Evolutionary conservation across 2,888 invertebrate genomes (phyloP).

Genomic region (Antheraea yamamai): DNA sequence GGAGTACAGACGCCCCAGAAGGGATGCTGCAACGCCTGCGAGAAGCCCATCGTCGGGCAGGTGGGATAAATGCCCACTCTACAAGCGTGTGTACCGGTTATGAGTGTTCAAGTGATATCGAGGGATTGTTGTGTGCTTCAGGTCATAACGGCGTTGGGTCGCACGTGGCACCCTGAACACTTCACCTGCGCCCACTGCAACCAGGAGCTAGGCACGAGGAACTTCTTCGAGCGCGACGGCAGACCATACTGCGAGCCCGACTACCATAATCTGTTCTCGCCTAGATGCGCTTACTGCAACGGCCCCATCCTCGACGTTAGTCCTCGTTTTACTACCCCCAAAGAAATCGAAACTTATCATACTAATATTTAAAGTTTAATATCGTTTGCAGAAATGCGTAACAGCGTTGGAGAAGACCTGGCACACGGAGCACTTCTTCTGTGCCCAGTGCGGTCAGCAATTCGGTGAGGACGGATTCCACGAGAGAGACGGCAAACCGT

Average conservation of each 20-base stretch:
- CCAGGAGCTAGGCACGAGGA: constrained; percentile 97
- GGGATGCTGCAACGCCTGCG: constrained; percentile 99
- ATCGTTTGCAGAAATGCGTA: constrained; percentile 94
- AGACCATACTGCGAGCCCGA: constrained; percentile 99
- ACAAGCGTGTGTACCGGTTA: constrained; percentile 27
- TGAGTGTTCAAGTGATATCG: constrained; percentile 34
- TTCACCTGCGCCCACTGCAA: constrained; percentile 99
- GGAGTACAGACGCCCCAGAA: constrained; percentile 99
- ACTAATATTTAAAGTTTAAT: constrained; percentile 35
- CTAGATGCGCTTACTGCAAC: constrained; percentile 99
- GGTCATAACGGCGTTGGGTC: constrained; percentile 97
- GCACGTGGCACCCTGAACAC: constrained; percentile 99
- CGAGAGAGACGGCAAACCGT: constrained; percentile 97
- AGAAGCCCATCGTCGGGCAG: constrained; percentile 99
- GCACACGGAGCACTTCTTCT: constrained; percentile 99
- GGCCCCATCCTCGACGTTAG: constrained; percentile 99
- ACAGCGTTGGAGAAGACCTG: constrained; percentile 98
- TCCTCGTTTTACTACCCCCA: constrained; percentile 29
- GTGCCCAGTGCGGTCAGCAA: constrained; percentile 97
- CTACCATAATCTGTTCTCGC: constrained; percentile 99
- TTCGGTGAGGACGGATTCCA: constrained; percentile 99
- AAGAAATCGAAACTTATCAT: background rate
- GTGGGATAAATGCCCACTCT: constrained; percentile 56
- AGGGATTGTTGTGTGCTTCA: constrained; percentile 51
- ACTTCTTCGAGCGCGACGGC: constrained; percentile 99